phyloP scores from a whole-genome alignment of 2,888 invertebrate species.

The Griposia aprilina region DNA sequence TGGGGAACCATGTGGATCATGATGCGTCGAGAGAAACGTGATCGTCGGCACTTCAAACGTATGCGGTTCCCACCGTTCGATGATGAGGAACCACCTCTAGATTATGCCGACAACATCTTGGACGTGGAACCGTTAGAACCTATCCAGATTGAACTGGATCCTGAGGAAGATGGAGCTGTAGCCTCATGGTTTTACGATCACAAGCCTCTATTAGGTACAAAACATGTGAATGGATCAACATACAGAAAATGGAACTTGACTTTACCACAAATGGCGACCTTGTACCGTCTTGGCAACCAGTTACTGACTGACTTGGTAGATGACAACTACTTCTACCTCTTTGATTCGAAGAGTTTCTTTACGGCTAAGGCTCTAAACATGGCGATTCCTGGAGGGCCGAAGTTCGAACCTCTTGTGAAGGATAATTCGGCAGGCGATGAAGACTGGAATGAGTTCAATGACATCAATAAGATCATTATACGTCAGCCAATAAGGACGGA shows the following conservation, averaged over 20 bases:
- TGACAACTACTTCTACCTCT: constrained; percentile 99
- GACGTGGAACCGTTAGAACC: constrained; percentile 99
- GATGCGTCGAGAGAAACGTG: constrained; percentile 99
- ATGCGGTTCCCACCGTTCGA: constrained; percentile 99
- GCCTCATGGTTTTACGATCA: constrained; percentile 99
- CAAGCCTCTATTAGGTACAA: constrained; percentile 97
- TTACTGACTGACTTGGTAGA: constrained; percentile 99
- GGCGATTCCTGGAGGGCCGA: constrained; percentile 99
- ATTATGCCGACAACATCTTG: constrained; percentile 99
- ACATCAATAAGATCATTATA: constrained; percentile 99
- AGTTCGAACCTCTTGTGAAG: constrained; percentile 99
- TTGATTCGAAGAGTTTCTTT: constrained; percentile 99
- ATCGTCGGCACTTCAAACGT: constrained; percentile 99
- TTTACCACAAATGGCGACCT: constrained; percentile 98
- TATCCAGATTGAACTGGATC: constrained; percentile 99
- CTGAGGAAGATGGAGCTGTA: constrained; percentile 97
- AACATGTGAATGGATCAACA: constrained; percentile 98
- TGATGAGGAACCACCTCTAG: constrained; percentile 99
- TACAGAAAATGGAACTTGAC: constrained; percentile 99
- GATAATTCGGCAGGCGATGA: constrained; percentile 99
- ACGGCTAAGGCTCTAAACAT: constrained; percentile 99
- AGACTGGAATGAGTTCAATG: constrained; percentile 99
- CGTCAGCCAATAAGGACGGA: constrained; percentile 99
- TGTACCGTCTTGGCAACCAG: constrained; percentile 99
- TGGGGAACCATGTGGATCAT: constrained; percentile 99